phyloP scores from a whole-genome alignment of 2,113 vertebrate genomes.

The Tenebrosternarchus preto region DNA sequence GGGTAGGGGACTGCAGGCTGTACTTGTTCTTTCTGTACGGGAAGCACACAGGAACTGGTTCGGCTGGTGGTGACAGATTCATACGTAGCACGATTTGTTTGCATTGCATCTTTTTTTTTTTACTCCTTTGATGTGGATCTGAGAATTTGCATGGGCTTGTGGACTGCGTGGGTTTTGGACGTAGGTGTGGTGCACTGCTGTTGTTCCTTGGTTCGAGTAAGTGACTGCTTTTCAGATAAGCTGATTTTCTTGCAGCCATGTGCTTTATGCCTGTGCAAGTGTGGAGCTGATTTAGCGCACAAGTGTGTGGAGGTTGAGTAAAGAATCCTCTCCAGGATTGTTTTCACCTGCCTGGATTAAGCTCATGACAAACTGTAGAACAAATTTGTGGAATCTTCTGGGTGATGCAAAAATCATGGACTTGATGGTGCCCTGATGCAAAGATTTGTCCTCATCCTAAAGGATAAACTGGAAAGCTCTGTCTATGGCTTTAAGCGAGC shows the following conservation, averaged over 20 bases:
- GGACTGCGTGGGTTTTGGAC: background rate
- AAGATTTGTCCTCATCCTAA: background rate
- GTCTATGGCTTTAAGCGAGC: background rate
- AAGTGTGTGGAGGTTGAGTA: too few relatives aligned
- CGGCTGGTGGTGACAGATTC: background rate
- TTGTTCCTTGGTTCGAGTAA: constrained; percentile 15
- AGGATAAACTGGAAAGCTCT: background rate
- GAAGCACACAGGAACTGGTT: constrained; percentile 30
- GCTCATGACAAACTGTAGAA: too few relatives aligned
- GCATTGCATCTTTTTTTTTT: background rate
- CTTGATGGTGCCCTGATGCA: background rate
- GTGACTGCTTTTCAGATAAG: constrained; percentile 5
- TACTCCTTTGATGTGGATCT: background rate
- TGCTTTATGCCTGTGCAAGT: background rate
- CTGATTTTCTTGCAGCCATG: constrained; percentile 18
- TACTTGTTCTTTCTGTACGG: background rate
- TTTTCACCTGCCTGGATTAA: too few relatives aligned
- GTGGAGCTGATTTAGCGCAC: background rate
- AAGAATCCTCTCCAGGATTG: too few relatives aligned
- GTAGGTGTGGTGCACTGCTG: background rate
- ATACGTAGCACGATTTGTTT: background rate
- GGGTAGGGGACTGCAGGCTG: constrained; percentile 16
- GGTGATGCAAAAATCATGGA: too few relatives aligned
- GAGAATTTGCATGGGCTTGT: background rate
- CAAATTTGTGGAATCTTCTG: too few relatives aligned